Percentiles rank a stretch among this genome's conserved stretches.
These are phyloP conservation scores for Drosophila orena DNA, from an alignment of 1,140 invertebrate species.

Conservation along the genomic window DNA sequence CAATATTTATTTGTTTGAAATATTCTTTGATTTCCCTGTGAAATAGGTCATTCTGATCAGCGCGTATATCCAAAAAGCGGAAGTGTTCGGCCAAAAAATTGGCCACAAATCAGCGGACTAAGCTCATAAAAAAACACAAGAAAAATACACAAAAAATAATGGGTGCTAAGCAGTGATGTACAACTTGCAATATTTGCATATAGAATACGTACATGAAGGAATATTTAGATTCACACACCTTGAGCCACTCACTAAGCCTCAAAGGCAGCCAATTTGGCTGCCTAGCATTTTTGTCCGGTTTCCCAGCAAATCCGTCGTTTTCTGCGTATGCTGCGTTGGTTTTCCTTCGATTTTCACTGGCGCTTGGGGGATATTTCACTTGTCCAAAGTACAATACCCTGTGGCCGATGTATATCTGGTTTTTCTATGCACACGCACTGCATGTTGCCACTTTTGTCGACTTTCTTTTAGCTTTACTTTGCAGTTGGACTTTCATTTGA, in stretches of 20 bases:
- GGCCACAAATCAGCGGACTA: constrained; percentile 37
- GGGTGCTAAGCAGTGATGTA: constrained; percentile 4
- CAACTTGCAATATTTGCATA: neutral
- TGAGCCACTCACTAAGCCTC: constrained; percentile 50
- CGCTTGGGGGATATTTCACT: constrained; percentile 33
- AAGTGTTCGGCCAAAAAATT: constrained; percentile 37
- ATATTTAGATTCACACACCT: constrained; percentile 35
- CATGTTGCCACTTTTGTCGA: constrained; percentile 42
- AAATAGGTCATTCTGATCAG: constrained; percentile 30
- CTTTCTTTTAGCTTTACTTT: constrained; percentile 33
- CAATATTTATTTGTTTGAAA: constrained; percentile 38
- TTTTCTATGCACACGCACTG: constrained; percentile 58
- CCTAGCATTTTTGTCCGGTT: constrained; percentile 42
- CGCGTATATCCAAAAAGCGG: constrained; percentile 4
- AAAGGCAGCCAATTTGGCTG: constrained; percentile 49
- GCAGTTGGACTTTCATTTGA: constrained; percentile 34
- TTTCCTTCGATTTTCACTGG: constrained; percentile 26
- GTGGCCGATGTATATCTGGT: constrained; percentile 36
- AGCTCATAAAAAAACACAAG: constrained; percentile 37
- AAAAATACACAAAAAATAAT: constrained; percentile 33
- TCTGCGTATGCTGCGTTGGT: constrained; percentile 20
- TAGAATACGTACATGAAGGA: neutral
- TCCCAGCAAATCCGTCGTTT: constrained; percentile 18
- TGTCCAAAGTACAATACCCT: constrained; percentile 59
- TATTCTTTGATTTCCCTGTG: constrained; percentile 26